These are phyloP conservation scores for Spinus olivaceus DNA, from an alignment of 2,797 vertebrate species.

Conservation along the genomic window DNA sequence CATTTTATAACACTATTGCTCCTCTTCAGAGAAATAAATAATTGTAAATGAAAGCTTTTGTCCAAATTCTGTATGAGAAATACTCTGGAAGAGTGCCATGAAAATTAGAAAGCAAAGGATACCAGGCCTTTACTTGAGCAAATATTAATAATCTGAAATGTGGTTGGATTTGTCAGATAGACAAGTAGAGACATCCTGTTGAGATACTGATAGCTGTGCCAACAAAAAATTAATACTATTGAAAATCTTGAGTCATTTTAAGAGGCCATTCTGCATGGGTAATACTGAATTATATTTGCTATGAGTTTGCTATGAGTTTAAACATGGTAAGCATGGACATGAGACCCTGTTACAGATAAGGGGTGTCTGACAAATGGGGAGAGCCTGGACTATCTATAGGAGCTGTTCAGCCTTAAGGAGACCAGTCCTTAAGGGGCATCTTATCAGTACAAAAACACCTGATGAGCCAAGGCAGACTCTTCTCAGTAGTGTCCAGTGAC, in stretches of 20 bases:
- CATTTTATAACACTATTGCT: background rate
- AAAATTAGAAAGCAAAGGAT: background rate
- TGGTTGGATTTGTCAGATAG: background rate
- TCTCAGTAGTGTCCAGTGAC: background rate
- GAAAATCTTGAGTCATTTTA: background rate
- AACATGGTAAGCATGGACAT: background rate
- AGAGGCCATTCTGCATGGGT: background rate
- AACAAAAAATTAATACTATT: background rate
- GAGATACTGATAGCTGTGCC: background rate
- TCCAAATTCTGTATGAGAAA: background rate
- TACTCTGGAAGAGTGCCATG: background rate
- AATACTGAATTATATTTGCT: background rate
- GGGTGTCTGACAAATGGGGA: rapidly evolving
- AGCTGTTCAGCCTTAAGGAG: background rate
- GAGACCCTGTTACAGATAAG: background rate
- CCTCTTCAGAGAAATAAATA: background rate
- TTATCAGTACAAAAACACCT: background rate
- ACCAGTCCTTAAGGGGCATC: background rate
- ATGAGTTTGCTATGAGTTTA: background rate
- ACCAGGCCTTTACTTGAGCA: background rate
- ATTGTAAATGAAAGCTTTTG: background rate
- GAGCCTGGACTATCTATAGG: background rate
- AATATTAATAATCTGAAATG: background rate
- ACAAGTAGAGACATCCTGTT: background rate
- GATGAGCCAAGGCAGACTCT: background rate